Percentiles rank a stretch among this genome's conserved stretches.
These are phyloP conservation scores for Drosophila rubida DNA, from an alignment of 2,888 invertebrate species.

Conservation along the genomic window DNA sequence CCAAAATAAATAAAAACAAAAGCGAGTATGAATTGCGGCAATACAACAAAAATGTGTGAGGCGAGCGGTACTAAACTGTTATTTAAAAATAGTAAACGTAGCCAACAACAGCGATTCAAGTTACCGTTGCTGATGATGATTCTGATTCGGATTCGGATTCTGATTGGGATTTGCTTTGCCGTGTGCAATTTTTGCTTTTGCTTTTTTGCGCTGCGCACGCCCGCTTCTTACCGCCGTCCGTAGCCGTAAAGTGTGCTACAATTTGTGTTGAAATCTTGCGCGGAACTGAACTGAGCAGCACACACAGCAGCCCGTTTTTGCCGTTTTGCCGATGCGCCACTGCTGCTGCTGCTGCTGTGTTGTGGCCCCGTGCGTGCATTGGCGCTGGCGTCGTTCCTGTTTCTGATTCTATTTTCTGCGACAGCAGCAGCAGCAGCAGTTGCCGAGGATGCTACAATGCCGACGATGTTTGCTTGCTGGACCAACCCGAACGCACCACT, in stretches of 20 bases:
- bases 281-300: slow-evolving; percentile 69
- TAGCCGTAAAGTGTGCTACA: slow-evolving; percentile 67
- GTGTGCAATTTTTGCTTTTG: slow-evolving; percentile 46
- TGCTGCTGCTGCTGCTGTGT: slow-evolving; percentile 1
- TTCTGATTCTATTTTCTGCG: slow-evolving; percentile 45
- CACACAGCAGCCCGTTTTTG: slow-evolving; percentile 25
- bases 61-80: slow-evolving; percentile 37
- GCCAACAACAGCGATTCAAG: slow-evolving; percentile 41
- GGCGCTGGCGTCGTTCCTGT: slow-evolving; percentile 62
- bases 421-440: slow-evolving; percentile 24
- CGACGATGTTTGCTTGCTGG: slow-evolving; percentile 29
- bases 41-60: slow-evolving; percentile 1
- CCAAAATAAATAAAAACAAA: slow-evolving; percentile 15
- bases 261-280: slow-evolving; percentile 77
- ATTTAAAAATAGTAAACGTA: slow-evolving; percentile 43
- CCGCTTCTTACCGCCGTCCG: slow-evolving; percentile 61
- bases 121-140: slow-evolving; percentile 33
- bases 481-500: slow-evolving; percentile 41
- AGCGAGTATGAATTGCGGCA: not conserved
- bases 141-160: slow-evolving; percentile 21
- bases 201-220: slow-evolving; percentile 66
- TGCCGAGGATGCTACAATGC: slow-evolving; percentile 53
- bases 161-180: slow-evolving; percentile 55
- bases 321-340: slow-evolving; percentile 43
- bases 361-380: slow-evolving; percentile 51